Conservation (phyloP, 2,888 invertebrate genomes). For the Podotricha telesiphe region DNA sequence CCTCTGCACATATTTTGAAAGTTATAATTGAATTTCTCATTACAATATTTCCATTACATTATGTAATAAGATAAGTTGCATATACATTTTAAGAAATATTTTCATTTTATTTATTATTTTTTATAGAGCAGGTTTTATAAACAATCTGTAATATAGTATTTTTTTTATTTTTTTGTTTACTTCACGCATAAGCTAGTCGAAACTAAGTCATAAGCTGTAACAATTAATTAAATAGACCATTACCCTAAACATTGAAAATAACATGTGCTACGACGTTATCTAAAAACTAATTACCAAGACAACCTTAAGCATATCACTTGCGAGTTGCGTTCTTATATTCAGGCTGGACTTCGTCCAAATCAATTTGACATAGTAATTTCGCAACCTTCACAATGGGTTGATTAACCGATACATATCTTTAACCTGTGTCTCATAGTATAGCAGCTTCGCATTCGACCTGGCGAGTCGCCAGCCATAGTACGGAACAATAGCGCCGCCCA, state of each 20-base stretch:
- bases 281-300: constrained; percentile 7
- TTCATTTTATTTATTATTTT: background rate
- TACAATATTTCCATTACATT: background rate
- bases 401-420: constrained; percentile 78
- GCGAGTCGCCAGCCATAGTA: constrained; percentile 59
- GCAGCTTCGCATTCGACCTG: constrained; percentile 71
- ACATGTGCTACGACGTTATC: background rate
- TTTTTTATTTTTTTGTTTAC: background rate
- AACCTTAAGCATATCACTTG: constrained; percentile 10
- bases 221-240: no score
- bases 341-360: constrained; percentile 44
- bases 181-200: no score
- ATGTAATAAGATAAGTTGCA: background rate
- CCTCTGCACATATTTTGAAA: background rate
- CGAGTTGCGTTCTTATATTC: constrained; percentile 4
- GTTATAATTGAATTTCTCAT: background rate
- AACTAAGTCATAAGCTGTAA: no score
- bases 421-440: constrained; percentile 59
- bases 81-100: background rate
- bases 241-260: no score
- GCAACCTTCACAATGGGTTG: constrained; percentile 72
- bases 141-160: background rate
- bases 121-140: background rate
- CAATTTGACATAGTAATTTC: constrained; percentile 47
- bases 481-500: constrained; percentile 63